Evolutionary conservation across 2,113 vertebrate species (phyloP), one percentile per base, ranked within the genome.

Genomic region (Menura novaehollandiae): DNA sequence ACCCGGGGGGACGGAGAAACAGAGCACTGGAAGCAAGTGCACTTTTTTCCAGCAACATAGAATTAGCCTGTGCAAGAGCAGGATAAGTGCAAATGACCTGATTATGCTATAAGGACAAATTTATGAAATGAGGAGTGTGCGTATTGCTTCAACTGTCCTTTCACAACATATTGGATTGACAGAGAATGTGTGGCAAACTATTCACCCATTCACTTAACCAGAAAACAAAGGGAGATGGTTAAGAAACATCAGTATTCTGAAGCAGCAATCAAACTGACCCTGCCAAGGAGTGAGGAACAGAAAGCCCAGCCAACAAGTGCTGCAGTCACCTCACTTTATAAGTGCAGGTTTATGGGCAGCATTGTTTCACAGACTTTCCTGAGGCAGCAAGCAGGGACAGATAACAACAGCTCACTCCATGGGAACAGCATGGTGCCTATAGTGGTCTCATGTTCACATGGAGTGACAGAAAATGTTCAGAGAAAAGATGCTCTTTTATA

Each of bases 221-320:
- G 89, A 66, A 95, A 93, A 94, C 96, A 96, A 97, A 96, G 78
- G 44, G 56, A 75, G 81, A 96, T 94, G 89, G 95, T 97, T 89
- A 95, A 94, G 94, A 88, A 95, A 44, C 78, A 95, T 96, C 93
- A 91, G 89, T 47, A 95, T 96, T 91, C 96, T 59, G 72, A 89
- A 95, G 81, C 72, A 88, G 93, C 67, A 62, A 82, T 49, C 74
- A 91, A 73, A 95, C 11, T 88, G 94, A 95, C 94, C 94, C 89
- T 85, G 90, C 64, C 91, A 44, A 75, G 74, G 81, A 81, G 64
- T 18, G 79, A 62, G 67, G 85, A 86, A 53, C 63, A 52, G 30
- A 18, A 58, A 83, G 13, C 47, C 74, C 49, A 51, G 71, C 53
- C 85, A 58, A 55, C 59, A 94, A 73, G 41, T 39, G 51, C 62